A percentile compares a stretch with the other conserved stretches of the same genome.
These are phyloP conservation scores for Diplodus sargus DNA, from an alignment of 2,797 vertebrate species.

Conservation along the genomic window DNA sequence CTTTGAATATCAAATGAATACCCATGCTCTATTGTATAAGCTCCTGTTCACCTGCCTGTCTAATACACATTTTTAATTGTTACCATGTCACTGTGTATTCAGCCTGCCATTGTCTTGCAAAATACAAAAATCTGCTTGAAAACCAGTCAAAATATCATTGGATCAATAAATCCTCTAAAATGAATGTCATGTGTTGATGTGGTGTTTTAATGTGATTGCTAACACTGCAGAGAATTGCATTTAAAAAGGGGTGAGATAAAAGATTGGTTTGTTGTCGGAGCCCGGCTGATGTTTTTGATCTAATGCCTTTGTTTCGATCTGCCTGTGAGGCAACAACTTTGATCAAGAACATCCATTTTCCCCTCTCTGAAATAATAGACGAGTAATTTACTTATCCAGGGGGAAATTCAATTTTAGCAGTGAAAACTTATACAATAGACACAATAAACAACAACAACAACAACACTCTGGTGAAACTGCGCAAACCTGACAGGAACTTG, in stretches of 20 bases:
- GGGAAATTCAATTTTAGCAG: slow-evolving; percentile 41
- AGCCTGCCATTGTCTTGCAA: neutral
- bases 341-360: slow-evolving; percentile 26
- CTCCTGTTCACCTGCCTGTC: neutral
- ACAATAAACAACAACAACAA: slow-evolving; percentile 28
- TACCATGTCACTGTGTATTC: neutral
- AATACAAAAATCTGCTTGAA: slow-evolving; percentile 1
- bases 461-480: neutral
- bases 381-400: slow-evolving; percentile 34
- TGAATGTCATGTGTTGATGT: neutral
- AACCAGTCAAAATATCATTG: slow-evolving; percentile 4
- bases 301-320: neutral
- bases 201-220: neutral
- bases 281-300: slow-evolving; percentile 32
- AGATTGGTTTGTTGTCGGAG: slow-evolving; percentile 2
- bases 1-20: no score
- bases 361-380: slow-evolving; percentile 14
- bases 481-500: slow-evolving; percentile 32
- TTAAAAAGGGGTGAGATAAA: neutral
- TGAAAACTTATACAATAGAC: slow-evolving; percentile 23
- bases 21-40: neutral
- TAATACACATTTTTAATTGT: neutral
- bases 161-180: slow-evolving; percentile 6
- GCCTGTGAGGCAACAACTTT: slow-evolving; percentile 20
- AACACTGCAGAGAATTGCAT: neutral